Conservation (phyloP, 2,797 vertebrate species). For the Carapus acus region DNA sequence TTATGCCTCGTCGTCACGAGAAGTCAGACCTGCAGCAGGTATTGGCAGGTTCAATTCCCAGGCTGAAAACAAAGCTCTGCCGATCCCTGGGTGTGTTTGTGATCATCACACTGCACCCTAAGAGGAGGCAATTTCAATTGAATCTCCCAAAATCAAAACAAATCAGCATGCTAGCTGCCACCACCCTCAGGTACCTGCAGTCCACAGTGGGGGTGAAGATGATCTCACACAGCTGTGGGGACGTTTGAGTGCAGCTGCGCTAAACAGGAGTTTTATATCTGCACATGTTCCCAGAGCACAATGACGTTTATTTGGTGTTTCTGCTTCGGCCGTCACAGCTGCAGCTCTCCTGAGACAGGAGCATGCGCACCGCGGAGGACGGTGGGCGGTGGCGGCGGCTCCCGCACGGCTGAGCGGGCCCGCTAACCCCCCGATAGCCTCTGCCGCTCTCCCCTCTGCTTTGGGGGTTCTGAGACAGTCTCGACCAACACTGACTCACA, state of each 20-base stretch:
- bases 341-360: not conserved
- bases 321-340: conserved; percentile 3
- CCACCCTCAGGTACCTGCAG: conserved; percentile 97
- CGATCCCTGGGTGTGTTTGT: no score
- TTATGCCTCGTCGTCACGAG: no score
- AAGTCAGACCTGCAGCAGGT: no score
- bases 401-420: conserved; percentile 23
- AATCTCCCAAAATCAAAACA: no score
- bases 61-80: no score
- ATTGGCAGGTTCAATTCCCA: no score
- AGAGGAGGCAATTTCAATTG: no score
- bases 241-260: not conserved
- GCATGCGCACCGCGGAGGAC: conserved; percentile 26
- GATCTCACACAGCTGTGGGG: conserved; percentile 6
- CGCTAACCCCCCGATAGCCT: conserved; percentile 29
- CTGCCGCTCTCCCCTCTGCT: conserved; percentile 43
- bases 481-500: conserved; percentile 65
- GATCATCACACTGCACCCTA: no score
- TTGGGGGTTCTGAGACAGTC: conserved; percentile 41
- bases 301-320: no score
- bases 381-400: conserved; percentile 1
- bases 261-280: not conserved
- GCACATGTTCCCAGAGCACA: no score
- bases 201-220: conserved; percentile 67
- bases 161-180: no score